Base-by-base conservation (phyloP, 1,140 invertebrate genomes). In the Neotoxoptera formosana region DNA sequence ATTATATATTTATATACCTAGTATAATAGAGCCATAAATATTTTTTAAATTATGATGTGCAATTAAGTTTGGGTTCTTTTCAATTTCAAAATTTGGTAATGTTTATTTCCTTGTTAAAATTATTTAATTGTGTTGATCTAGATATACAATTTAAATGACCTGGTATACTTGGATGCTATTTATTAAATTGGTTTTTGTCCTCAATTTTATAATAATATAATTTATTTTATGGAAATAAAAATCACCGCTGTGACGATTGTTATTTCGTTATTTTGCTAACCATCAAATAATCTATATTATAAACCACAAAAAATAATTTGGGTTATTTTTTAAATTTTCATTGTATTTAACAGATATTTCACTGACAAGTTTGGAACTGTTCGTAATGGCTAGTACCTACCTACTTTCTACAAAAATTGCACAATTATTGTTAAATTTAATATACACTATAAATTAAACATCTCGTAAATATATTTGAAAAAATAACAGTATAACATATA, bases 181-280 rank as follows among this genome's bases (percentile, higher is more conserved):
- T 53, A 89, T 53, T 53, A 89, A 53, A 41, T 51, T 34, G 6
- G n/a, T 34, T 89, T n/a, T 89, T 89, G 34, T 53, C 34, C n/a
- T 53, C 45, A 21, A 89, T 88, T 88, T 34, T 88, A 51, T 51
- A 88, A 88, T 88, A 53, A 88, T 23, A 25, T 41, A 88, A 88
- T 88, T 21, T 34, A 53, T 36, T 89, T 89, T 36, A 88, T 36
- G 34, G 47, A 20, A 51, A 88, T 53, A 2, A 8, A 34, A 89
- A 53, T 34, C 47, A 51, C n/a, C 48, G 34, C 34, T 56, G 20
- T 89, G n/a, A 53, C n/a, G n/a, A 25, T 36, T 14, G 11, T 89
- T 51, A 88, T 88, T 51, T 41, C 11, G 30, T 84, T 30, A 84
- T 84, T 87, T 47, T 30, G 6, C 9, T 48, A n/a, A n/a, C 34